Evolutionary conservation across 2,113 vertebrate species (phyloP).

Genomic region (Ginglymostoma cirratum): DNA sequence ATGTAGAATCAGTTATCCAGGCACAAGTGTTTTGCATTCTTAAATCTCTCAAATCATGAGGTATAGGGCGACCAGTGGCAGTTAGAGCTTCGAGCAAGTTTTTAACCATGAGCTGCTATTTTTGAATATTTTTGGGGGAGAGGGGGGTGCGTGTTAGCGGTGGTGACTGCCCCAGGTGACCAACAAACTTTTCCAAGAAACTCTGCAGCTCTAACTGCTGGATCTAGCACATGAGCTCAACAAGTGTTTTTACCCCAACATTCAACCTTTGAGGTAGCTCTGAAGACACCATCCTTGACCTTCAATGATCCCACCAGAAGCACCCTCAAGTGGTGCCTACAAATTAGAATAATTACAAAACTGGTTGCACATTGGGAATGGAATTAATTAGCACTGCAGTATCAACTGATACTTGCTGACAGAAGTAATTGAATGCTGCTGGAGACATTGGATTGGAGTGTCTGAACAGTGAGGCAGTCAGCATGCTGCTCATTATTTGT

Average conservation of each 20-base stretch:
- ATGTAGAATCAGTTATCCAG: not conserved
- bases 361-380: not conserved
- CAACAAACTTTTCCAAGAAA: not conserved
- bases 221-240: not conserved
- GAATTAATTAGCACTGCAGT: slow-evolving; percentile 22
- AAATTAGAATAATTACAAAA: not conserved
- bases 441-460: not conserved
- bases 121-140: not conserved
- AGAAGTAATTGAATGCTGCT: slow-evolving; percentile 27
- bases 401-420: slow-evolving; percentile 21
- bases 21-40: not conserved
- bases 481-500: slow-evolving; percentile 23
- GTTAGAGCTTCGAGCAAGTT: not conserved
- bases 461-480: not conserved
- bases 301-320: not conserved
- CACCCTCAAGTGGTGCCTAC: not conserved
- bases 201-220: not conserved
- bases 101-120: not conserved
- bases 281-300: not conserved
- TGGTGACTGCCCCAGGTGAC: not conserved
- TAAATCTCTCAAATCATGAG: not conserved
- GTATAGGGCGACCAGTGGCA: not conserved
- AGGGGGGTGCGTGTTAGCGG: too few relatives aligned
- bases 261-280: not conserved
- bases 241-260: too few relatives aligned